A percentile compares a stretch with the other conserved stretches of the same genome.
These are phyloP conservation scores for Gastrophryne carolinensis DNA, from an alignment of 2,797 vertebrate species.

Conservation along the genomic window DNA sequence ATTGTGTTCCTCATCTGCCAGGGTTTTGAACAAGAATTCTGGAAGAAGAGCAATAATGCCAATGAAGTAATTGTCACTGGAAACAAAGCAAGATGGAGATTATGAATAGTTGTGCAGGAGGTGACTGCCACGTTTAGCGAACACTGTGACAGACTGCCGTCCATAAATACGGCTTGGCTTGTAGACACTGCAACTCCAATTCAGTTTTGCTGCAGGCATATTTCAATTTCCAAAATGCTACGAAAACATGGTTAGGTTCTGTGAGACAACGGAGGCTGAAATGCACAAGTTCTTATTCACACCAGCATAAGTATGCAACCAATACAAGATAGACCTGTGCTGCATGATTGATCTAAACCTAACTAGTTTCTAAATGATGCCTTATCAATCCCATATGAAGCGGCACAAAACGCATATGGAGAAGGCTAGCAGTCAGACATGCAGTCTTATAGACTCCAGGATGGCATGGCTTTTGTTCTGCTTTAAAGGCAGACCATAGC, in stretches of 20 bases:
- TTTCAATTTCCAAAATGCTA: constrained; percentile 43
- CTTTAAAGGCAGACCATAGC: no score
- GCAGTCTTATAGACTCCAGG: no score
- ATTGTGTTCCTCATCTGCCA: constrained; percentile 11
- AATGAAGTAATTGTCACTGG: constrained; percentile 4
- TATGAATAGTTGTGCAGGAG: background rate
- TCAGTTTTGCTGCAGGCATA: constrained; percentile 53
- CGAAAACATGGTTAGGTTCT: background rate
- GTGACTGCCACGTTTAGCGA: constrained; percentile 1
- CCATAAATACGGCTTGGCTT: constrained; percentile 55
- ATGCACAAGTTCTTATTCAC: no score
- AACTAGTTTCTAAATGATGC: no score
- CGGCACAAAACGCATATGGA: no score
- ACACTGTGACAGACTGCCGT: constrained; percentile 46
- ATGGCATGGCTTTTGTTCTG: no score
- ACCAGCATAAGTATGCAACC: no score
- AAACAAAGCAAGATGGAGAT: constrained; percentile 1
- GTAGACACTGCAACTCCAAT: constrained; percentile 53
- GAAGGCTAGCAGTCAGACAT: no score
- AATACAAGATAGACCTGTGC: no score
- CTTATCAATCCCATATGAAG: no score
- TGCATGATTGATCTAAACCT: no score
- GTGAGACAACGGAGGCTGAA: background rate
- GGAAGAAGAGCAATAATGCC: constrained; percentile 50
- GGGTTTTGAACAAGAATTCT: constrained; percentile 36